A percentile compares a stretch with the other conserved stretches of the same genome.
phyloP scores from a whole-genome alignment of 2,888 invertebrate genomes.

The Diarsia dahlii region DNA sequence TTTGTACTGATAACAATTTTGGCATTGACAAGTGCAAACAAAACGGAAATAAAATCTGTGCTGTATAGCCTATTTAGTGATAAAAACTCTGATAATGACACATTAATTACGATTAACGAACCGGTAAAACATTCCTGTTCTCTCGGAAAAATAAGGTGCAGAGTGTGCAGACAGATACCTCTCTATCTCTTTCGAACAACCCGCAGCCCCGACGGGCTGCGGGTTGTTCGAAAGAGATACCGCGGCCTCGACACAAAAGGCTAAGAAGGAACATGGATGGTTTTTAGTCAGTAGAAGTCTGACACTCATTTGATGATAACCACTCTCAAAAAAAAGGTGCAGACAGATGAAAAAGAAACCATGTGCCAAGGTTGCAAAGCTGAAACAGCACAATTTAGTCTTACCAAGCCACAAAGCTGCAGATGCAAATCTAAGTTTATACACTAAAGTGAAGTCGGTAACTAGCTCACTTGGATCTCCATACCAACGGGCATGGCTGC shows the following conservation, averaged over 20 bases:
- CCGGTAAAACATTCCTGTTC: neutral
- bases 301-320: no score
- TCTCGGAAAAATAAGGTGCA: neutral
- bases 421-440: constrained; percentile 35
- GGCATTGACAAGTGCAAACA: constrained; percentile 25
- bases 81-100: neutral
- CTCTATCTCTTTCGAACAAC: no score
- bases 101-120: neutral
- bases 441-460: constrained; percentile 7
- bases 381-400: constrained; percentile 2
- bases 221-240: no score
- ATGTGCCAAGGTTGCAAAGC: neutral
- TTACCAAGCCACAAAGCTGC: neutral
- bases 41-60: neutral
- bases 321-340: neutral
- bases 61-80: neutral
- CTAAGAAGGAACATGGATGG: no score
- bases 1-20: constrained; percentile 16
- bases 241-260: no score
- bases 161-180: no score
- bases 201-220: no score
- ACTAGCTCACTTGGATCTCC: constrained; percentile 29
- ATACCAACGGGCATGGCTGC: constrained; percentile 37
- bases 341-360: neutral
- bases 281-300: no score